Conservation (phyloP, 2,113 vertebrate species). For the Phylloscopus trochilus region DNA sequence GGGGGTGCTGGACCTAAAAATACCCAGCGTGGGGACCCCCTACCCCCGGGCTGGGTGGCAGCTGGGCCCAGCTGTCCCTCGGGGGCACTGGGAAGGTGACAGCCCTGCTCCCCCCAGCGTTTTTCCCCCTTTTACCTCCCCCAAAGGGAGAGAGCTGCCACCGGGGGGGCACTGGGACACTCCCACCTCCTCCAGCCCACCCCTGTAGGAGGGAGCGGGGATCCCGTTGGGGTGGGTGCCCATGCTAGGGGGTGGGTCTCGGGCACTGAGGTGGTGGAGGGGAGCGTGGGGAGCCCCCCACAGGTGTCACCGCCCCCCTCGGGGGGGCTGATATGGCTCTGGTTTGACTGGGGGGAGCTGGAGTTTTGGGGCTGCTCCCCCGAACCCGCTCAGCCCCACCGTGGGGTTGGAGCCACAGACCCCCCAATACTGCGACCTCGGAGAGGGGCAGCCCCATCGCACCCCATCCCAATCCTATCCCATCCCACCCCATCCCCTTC, state of each 20-base stretch:
- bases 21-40: slow-evolving; percentile 24
- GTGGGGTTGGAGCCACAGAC: neutral
- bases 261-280: neutral
- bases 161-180: neutral
- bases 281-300: neutral
- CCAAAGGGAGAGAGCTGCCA: too few relatives aligned
- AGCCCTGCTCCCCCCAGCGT: neutral
- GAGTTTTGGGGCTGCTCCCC: neutral
- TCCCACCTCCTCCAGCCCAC: neutral
- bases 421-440: too few relatives aligned
- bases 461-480: too few relatives aligned
- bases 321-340: neutral
- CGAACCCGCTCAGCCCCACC: neutral
- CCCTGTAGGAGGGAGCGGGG: neutral
- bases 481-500: too few relatives aligned
- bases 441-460: neutral
- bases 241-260: neutral
- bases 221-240: neutral
- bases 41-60: neutral
- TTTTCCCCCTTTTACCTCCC: neutral
- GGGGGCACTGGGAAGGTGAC: slow-evolving; percentile 23
- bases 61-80: slow-evolving; percentile 45
- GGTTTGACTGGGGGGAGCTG: neutral
- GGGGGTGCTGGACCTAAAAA: slow-evolving; percentile 67
- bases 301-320: neutral